Evolutionary conservation across 2,113 vertebrate genomes (phyloP).

Genomic region (Pantherophis guttatus): DNA sequence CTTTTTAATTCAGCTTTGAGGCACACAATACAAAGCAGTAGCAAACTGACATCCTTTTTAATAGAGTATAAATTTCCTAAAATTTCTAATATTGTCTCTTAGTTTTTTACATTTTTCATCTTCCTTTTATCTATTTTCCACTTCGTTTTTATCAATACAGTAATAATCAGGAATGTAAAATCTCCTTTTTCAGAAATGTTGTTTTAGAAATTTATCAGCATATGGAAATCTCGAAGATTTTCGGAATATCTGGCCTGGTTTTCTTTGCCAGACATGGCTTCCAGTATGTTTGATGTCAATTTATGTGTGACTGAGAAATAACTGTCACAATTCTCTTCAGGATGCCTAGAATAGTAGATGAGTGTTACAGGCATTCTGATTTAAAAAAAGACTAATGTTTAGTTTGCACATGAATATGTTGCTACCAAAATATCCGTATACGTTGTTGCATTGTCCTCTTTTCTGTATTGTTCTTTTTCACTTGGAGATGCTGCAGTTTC

Average conservation of each 20-base stretch:
- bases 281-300: not conserved
- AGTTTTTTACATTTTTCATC: not conserved
- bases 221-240: not conserved
- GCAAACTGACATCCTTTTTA: not conserved
- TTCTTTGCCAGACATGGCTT: not conserved
- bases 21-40: not conserved
- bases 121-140: not conserved
- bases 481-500: not conserved
- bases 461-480: not conserved
- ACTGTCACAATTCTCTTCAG: not conserved
- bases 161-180: not conserved
- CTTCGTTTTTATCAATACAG: not conserved
- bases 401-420: not conserved
- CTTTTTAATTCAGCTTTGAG: not conserved
- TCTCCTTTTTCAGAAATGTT: not conserved
- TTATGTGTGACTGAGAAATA: not conserved
- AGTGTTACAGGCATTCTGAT: not conserved
- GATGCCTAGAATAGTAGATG: not conserved
- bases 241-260: not conserved
- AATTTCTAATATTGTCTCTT: not conserved
- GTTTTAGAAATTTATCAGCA: conserved; percentile 11
- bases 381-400: not conserved
- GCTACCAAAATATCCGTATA: not conserved
- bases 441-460: not conserved
- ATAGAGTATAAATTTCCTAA: not conserved